phyloP scores from a whole-genome alignment of 1,140 invertebrate genomes.

The Polyergus mexicanus region DNA sequence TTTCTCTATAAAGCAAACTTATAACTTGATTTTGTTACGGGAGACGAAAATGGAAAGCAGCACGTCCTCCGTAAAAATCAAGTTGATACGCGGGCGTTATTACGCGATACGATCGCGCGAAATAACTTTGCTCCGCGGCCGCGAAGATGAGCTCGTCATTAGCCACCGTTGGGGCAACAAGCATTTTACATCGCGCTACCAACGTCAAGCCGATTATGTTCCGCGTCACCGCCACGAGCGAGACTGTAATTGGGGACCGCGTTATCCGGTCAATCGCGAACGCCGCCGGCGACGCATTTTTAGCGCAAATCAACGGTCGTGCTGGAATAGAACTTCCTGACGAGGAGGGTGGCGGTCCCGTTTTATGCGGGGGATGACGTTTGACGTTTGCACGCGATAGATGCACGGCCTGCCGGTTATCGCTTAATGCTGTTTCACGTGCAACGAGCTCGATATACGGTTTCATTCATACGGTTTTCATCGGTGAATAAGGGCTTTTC shows the following conservation, averaged over 20 bases:
- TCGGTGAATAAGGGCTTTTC: slow-evolving; percentile 22
- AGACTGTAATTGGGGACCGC: slow-evolving; percentile 78
- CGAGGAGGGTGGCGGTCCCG: slow-evolving; percentile 23
- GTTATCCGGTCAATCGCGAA: slow-evolving; percentile 77
- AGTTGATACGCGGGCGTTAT: slow-evolving; percentile 13
- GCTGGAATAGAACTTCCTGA: slow-evolving; percentile 34
- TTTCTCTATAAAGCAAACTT: not conserved
- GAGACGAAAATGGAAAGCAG: slow-evolving; percentile 19
- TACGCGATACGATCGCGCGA: slow-evolving; percentile 38
- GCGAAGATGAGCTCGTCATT: slow-evolving; percentile 55
- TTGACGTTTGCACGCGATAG: slow-evolving; percentile 68
- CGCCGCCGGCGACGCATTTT: slow-evolving; percentile 70
- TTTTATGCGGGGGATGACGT: slow-evolving; percentile 59
- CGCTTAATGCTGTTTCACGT: slow-evolving; percentile 74
- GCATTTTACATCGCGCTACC: slow-evolving; percentile 38
- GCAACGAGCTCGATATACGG: slow-evolving; percentile 35
- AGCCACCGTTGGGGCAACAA: not conserved
- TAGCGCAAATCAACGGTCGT: slow-evolving; percentile 68
- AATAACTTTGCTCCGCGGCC: slow-evolving; percentile 20
- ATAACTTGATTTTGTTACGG: not conserved
- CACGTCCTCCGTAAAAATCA: slow-evolving; percentile 18
- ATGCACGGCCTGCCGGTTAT: slow-evolving; percentile 72
- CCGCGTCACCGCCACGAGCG: slow-evolving; percentile 67
- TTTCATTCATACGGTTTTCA: slow-evolving; percentile 57
- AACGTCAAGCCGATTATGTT: slow-evolving; percentile 68